These are phyloP conservation scores for Tachysurus vachellii DNA, from an alignment of 2,113 vertebrate species.

Conservation along the genomic window DNA sequence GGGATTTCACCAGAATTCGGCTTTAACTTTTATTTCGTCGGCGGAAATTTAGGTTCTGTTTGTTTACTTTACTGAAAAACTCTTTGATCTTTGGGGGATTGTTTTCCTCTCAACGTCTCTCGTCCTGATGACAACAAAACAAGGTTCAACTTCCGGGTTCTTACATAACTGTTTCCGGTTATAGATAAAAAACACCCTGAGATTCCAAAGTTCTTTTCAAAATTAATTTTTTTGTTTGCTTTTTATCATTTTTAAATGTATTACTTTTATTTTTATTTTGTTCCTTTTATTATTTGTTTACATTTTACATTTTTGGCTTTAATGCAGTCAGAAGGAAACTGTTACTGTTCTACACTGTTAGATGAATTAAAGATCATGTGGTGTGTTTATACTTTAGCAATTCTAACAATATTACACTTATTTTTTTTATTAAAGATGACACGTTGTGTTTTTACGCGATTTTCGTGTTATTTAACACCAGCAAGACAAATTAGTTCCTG, in stretches of 20 bases:
- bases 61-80: not conserved
- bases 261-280: too few relatives aligned
- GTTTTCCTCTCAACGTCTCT: constrained; percentile 16
- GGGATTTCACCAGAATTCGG: not conserved
- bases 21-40: constrained; percentile 1
- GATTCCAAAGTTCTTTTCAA: too few relatives aligned
- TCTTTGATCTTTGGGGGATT: not conserved
- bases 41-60: not conserved
- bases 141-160: constrained; percentile 64
- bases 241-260: too few relatives aligned
- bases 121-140: constrained; percentile 86
- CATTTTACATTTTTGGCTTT: not conserved
- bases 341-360: not conserved
- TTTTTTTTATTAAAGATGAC: not conserved
- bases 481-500: not conserved
- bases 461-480: too few relatives aligned
- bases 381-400: not conserved
- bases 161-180: not conserved
- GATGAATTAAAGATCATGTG: not conserved
- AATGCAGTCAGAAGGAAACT: not conserved
- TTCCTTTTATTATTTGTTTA: too few relatives aligned
- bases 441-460: too few relatives aligned
- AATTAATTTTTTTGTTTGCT: too few relatives aligned
- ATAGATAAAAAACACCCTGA: too few relatives aligned
- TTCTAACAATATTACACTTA: not conserved